phyloP scores from a whole-genome alignment of 1,140 invertebrate genomes.

The Drosophila watanabei region DNA sequence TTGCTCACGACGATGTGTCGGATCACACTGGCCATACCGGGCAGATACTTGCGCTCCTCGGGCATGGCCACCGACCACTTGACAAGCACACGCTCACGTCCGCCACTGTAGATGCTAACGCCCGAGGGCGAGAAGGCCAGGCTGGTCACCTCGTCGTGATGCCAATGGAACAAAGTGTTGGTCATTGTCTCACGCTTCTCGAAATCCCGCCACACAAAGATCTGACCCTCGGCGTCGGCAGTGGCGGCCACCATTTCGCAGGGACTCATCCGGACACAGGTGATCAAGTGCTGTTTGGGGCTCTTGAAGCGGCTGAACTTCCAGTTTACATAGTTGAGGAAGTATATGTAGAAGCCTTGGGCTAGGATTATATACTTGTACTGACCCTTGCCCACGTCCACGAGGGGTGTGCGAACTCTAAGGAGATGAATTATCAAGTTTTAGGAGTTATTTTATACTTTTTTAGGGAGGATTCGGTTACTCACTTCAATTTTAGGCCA shows the following conservation, averaged over 20 bases:
- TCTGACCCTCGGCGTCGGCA: slow-evolving; percentile 90
- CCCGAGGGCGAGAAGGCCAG: slow-evolving; percentile 90
- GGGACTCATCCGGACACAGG: slow-evolving; percentile 90
- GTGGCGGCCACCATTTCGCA: slow-evolving; percentile 89
- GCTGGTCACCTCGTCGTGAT: slow-evolving; percentile 90
- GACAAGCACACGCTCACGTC: slow-evolving; percentile 92
- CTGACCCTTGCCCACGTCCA: slow-evolving; percentile 62
- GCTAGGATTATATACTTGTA: slow-evolving; percentile 81
- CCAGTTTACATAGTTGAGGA: slow-evolving; percentile 80
- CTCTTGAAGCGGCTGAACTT: slow-evolving; percentile 74
- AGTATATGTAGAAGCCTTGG: slow-evolving; percentile 73
- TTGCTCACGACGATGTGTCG: slow-evolving; percentile 89
- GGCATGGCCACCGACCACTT: slow-evolving; percentile 89
- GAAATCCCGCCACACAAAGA: slow-evolving; percentile 89
- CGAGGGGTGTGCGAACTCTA: slow-evolving; percentile 49
- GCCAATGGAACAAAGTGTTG: slow-evolving; percentile 90
- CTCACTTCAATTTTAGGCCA: slow-evolving; percentile 58
- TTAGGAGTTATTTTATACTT: no score
- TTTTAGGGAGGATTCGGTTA: background rate
- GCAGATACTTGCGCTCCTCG: slow-evolving; percentile 89
- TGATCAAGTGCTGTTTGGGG: slow-evolving; percentile 86
- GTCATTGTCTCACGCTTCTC: slow-evolving; percentile 16
- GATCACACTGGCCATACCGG: slow-evolving; percentile 91
- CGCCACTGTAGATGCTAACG: slow-evolving; percentile 90
- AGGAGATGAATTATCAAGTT: background rate